These are phyloP conservation scores for Alcedo atthis DNA, from an alignment of 2,797 vertebrate genomes.

Conservation along the genomic window DNA sequence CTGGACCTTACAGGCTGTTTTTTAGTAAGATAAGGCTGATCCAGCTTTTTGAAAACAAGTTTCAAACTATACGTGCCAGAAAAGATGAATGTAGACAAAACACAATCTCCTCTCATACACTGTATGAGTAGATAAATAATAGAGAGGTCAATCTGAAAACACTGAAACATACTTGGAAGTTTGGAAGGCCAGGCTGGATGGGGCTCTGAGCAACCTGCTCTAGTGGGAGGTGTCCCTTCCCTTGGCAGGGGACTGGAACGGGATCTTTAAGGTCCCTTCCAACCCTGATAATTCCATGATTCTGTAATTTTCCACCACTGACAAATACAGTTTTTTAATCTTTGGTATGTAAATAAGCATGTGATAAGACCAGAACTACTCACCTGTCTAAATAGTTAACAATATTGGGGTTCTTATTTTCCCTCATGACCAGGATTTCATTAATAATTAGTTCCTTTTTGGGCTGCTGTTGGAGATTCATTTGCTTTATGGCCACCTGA, in stretches of 20 bases:
- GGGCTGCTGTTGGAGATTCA: slow-evolving; percentile 98
- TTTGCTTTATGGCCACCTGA: slow-evolving; percentile 99
- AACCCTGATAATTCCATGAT: too few relatives aligned
- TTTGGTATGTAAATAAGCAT: not conserved
- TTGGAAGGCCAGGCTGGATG: too few relatives aligned
- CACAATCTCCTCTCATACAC: not conserved
- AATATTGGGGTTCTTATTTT: slow-evolving; percentile 99
- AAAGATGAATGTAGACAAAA: not conserved
- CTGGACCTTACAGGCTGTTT: not conserved
- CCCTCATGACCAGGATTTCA: slow-evolving; percentile 99
- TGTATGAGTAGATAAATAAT: not conserved
- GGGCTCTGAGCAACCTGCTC: too few relatives aligned
- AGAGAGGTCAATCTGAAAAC: not conserved
- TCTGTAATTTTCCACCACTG: not conserved
- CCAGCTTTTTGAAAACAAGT: not conserved
- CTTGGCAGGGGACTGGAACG: too few relatives aligned
- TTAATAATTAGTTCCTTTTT: slow-evolving; percentile 99
- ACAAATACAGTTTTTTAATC: not conserved
- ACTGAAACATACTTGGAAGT: too few relatives aligned
- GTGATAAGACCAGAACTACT: slow-evolving; percentile 1
- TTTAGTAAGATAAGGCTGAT: not conserved
- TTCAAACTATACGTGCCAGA: not conserved
- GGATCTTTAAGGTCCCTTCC: too few relatives aligned
- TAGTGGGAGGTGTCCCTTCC: too few relatives aligned
- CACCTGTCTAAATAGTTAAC: slow-evolving; percentile 99